Conservation (phyloP, 2,113 vertebrate genomes). For the Melanostigma gelatinosum region DNA sequence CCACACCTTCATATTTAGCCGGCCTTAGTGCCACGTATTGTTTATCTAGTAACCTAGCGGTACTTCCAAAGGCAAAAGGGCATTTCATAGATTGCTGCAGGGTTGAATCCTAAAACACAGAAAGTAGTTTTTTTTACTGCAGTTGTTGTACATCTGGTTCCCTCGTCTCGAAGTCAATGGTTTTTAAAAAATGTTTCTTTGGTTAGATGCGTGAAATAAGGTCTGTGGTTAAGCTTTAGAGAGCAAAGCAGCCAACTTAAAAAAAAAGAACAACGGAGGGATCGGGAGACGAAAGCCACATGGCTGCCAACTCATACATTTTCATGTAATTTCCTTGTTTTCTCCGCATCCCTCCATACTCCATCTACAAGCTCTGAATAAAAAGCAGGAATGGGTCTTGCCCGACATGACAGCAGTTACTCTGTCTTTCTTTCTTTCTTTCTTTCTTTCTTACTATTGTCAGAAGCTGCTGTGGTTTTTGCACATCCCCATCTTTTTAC, state of each 20-base stretch:
- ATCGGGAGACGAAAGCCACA: neutral
- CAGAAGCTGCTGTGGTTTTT: constrained; percentile 10
- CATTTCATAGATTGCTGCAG: too few relatives aligned
- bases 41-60: neutral
- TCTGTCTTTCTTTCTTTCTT: neutral
- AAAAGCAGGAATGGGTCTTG: neutral
- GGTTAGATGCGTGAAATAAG: too few relatives aligned
- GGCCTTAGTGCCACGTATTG: neutral
- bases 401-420: constrained; percentile 41
- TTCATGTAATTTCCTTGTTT: neutral
- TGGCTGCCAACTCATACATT: neutral
- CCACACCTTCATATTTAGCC: neutral
- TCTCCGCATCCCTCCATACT: neutral
- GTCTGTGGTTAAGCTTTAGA: too few relatives aligned
- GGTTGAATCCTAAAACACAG: too few relatives aligned
- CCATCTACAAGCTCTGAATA: constrained; percentile 3
- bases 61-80: too few relatives aligned
- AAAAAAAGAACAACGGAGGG: neutral
- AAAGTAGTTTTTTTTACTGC: too few relatives aligned
- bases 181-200: too few relatives aligned
- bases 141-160: neutral
- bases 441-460: neutral
- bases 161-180: neutral
- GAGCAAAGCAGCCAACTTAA: too few relatives aligned
- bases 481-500: constrained; percentile 6